These are phyloP conservation scores for Arvicanthis niloticus DNA, from an alignment of 2,113 vertebrate species.

Conservation along the genomic window DNA sequence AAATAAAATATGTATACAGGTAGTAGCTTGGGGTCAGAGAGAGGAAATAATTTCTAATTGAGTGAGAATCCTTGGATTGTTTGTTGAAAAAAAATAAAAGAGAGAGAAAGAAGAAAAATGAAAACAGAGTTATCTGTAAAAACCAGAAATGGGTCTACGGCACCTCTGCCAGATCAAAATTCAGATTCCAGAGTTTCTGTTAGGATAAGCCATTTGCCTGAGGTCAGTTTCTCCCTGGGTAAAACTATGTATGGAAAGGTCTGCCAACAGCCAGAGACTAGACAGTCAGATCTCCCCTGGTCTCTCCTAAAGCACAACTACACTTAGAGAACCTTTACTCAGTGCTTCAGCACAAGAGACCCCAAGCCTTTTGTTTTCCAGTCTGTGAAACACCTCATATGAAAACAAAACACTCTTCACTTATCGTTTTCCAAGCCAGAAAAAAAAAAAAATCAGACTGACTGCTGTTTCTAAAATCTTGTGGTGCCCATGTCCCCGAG, in stretches of 20 bases:
- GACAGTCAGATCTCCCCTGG: neutral
- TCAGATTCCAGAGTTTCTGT: neutral
- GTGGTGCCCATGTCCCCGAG: too few relatives aligned
- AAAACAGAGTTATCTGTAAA: neutral
- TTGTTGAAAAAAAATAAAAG: neutral
- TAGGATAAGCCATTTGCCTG: neutral
- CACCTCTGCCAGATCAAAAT: neutral
- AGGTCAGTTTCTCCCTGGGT: neutral
- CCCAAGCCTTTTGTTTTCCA: neutral
- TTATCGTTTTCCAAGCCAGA: neutral
- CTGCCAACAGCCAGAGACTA: neutral
- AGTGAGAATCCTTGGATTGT: neutral
- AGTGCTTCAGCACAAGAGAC: neutral
- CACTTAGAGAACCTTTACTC: neutral
- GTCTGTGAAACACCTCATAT: neutral
- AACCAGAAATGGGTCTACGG: neutral
- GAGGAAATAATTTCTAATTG: neutral
- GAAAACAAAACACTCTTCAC: neutral
- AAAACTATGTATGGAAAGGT: neutral
- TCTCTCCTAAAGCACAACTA: neutral
- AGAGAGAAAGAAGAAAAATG: neutral
- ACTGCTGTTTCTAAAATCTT: neutral
- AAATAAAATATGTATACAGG: neutral
- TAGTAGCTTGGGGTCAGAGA: neutral
- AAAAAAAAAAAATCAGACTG: neutral